Base-by-base conservation (phyloP, 1,140 invertebrate species). In the Ostrea edulis region DNA sequence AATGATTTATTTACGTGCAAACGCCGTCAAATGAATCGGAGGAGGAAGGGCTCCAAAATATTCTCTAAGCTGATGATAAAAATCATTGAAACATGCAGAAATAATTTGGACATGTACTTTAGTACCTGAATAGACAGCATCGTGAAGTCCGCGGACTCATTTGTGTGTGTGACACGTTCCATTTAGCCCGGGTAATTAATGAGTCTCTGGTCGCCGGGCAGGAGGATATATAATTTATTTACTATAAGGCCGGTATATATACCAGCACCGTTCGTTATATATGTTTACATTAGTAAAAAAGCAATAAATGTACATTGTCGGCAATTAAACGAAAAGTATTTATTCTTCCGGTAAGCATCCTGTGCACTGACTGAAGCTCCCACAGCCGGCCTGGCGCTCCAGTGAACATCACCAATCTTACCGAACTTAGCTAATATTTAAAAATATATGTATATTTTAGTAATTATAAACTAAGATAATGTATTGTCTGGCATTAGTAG, bases 321-420 rank as follows among this genome's bases (percentile, higher is more conserved):
- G 68, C 68, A 77, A 29, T 77, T 77, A 77, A 77, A 77, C 5
- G 25, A 77, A n/a, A 77, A 77, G 68, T 35, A 35, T 25, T 77
- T 77, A 22, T 35, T 25, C 12, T 8, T 77, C 68, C 9, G 2
- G 68, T 29, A 11, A 35, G 25, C 25, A 77, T 25, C 25, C 35
- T 29, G 25, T 17, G 11, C 25, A 17, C 68, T 8, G 14, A 44
- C 55, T 20, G 20, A 17, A 5, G 14, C 14, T 62, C 5, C 20
- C 35, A 44, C 35, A 44, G 35, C 35, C 1, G 35, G 35, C 35
- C 35, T 44, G 35, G n/a, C 17, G 5, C 55, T 62, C 55, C 14
- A n/a, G 3, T 12, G 54, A 55, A 62, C 14, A 20, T 62, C 17
- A 20, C 14, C 0, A 20, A 58, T 58, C 12, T 58, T 58, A 14